phyloP scores from a whole-genome alignment of 1,140 invertebrate species.

The Drosophila pseudoananassae region DNA sequence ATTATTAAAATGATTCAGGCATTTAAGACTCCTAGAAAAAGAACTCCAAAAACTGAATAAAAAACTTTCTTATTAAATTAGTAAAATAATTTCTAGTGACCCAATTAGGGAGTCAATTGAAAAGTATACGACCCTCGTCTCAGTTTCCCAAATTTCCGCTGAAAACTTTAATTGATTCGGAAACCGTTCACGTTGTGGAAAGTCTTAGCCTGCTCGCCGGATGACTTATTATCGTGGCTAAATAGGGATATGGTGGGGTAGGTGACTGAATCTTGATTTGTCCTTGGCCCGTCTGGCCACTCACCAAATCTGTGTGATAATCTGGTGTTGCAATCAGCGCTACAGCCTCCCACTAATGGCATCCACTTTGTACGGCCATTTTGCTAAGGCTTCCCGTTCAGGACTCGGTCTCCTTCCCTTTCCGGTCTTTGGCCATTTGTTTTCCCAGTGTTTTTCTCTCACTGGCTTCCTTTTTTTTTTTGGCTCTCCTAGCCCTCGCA shows the following conservation, averaged over 20 bases:
- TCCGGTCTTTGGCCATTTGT: slow-evolving; percentile 50
- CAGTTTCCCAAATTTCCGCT: slow-evolving; percentile 13
- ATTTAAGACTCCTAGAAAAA: too few species aligned
- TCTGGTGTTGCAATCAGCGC: slow-evolving; percentile 65
- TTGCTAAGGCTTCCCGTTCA: slow-evolving; percentile 27
- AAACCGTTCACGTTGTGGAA: slow-evolving; percentile 51
- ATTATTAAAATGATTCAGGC: too few species aligned
- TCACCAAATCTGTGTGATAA: slow-evolving; percentile 64
- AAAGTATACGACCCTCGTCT: slow-evolving; percentile 24
- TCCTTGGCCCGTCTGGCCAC: slow-evolving; percentile 25
- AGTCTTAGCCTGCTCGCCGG: slow-evolving; percentile 24
- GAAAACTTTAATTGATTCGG: slow-evolving; percentile 63
- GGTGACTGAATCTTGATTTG: slow-evolving; percentile 7
- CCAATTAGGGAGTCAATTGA: slow-evolving; percentile 4
- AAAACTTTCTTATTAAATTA: background rate
- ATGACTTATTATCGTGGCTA: slow-evolving; percentile 34
- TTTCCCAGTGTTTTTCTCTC: slow-evolving; percentile 29
- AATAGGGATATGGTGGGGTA: background rate
- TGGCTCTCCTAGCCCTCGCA: background rate
- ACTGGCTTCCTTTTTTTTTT: slow-evolving; percentile 28
- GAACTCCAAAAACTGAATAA: background rate
- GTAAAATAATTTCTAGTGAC: background rate
- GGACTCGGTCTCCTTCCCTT: slow-evolving; percentile 39
- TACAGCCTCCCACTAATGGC: slow-evolving; percentile 62
- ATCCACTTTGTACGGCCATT: slow-evolving; percentile 66